These are phyloP conservation scores for Triplophysa siluroides DNA, from an alignment of 2,113 vertebrate genomes.

Conservation along the genomic window DNA sequence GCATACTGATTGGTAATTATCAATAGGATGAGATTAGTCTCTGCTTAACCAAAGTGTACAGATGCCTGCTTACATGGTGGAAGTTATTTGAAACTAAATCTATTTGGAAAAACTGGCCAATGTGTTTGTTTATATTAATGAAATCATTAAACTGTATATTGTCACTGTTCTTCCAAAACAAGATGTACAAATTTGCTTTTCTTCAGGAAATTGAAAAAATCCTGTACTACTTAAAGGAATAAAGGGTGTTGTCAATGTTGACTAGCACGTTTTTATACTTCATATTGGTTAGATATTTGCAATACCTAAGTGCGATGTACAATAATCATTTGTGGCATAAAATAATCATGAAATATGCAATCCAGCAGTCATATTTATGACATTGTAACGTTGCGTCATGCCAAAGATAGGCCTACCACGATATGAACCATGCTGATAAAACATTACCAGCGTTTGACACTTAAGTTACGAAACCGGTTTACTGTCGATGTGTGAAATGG, in stretches of 20 bases:
- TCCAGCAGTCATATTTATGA: background rate
- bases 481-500: constrained; percentile 47
- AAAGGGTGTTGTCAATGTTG: too few relatives aligned
- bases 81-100: background rate
- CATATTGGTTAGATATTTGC: too few relatives aligned
- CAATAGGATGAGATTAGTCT: constrained; percentile 26
- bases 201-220: too few relatives aligned
- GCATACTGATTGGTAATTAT: constrained; percentile 48
- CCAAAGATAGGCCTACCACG: background rate
- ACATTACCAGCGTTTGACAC: constrained; percentile 27
- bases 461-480: constrained; percentile 47
- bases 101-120: too few relatives aligned
- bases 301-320: too few relatives aligned
- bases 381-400: background rate
- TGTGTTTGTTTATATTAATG: too few relatives aligned
- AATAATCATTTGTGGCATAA: too few relatives aligned
- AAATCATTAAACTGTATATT: background rate
- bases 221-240: too few relatives aligned
- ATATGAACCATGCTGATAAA: background rate
- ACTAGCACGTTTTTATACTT: too few relatives aligned
- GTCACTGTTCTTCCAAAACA: background rate
- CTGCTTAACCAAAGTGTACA: constrained; percentile 14
- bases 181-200: too few relatives aligned
- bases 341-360: too few relatives aligned
- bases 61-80: background rate